Evolutionary conservation across 2,888 invertebrate genomes (phyloP).

Genomic region (Epinotia nisella): DNA sequence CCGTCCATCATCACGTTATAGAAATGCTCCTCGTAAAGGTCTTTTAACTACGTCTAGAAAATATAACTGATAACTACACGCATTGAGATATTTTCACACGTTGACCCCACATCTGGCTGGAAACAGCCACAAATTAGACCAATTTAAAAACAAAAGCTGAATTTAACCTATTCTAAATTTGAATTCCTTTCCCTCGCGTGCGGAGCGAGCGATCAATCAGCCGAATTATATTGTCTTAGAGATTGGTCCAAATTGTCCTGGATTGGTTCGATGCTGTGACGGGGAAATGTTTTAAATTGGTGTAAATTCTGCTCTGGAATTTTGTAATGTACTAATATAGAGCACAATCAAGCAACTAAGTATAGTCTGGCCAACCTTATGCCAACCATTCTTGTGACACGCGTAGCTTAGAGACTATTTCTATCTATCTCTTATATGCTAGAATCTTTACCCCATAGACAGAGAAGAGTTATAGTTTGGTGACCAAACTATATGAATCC

Average conservation of each 20-base stretch:
- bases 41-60: too few relatives aligned
- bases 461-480: too few relatives aligned
- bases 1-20: too few relatives aligned
- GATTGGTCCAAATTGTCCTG: constrained; percentile 71
- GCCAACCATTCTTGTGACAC: neutral
- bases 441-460: too few relatives aligned
- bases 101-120: constrained; percentile 42
- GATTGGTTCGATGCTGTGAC: constrained; percentile 53
- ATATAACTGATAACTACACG: neutral
- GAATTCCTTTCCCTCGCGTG: constrained; percentile 54
- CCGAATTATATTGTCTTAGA: constrained; percentile 82
- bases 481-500: too few relatives aligned
- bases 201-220: constrained; percentile 74
- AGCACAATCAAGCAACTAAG: neutral
- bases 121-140: constrained; percentile 40
- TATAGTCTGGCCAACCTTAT: neutral
- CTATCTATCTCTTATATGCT: neutral
- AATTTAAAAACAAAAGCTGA: constrained; percentile 42
- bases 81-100: constrained; percentile 31
- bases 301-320: constrained; percentile 51
- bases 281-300: constrained; percentile 57
- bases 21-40: too few relatives aligned
- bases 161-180: constrained; percentile 44
- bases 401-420: neutral
- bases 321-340: constrained; percentile 33